Percentiles rank a stretch among this genome's conserved stretches.
Conservation (phyloP, 92 coral and sea anemone species). For the Parazoanthus atlanticus region DNA sequence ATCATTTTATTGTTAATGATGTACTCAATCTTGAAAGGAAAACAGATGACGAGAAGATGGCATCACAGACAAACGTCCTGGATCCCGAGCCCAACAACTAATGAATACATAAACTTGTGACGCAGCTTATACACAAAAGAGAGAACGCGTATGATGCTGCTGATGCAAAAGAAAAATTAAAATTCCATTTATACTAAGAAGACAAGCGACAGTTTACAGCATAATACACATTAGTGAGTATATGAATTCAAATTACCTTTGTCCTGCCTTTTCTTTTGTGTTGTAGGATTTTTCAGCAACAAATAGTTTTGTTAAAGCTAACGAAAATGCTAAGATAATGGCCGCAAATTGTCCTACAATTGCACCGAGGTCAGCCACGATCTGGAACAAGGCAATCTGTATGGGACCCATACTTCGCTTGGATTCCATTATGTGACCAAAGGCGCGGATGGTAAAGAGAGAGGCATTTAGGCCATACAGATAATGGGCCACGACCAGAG, state of each 20-base stretch:
- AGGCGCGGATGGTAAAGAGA: constrained; percentile 13
- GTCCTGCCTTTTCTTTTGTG: background rate
- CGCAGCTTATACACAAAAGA: no score
- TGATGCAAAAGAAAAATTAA: no score
- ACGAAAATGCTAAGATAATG: constrained; percentile 1
- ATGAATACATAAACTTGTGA: no score
- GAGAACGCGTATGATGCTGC: no score
- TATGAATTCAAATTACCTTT: background rate
- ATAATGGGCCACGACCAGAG: background rate
- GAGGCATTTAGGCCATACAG: constrained; percentile 13
- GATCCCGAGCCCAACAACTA: no score
- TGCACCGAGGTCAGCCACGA: constrained; percentile 13
- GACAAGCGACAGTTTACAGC: no score
- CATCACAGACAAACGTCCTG: no score
- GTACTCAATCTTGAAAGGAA: no score
- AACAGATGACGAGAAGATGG: no score
- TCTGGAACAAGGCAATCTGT: constrained; percentile 13
- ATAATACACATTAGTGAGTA: background rate
- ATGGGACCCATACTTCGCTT: constrained; percentile 1
- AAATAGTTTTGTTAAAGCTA: constrained; percentile 8
- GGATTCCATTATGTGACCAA: constrained; percentile 23
- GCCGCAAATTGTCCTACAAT: constrained; percentile 20
- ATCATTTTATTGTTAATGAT: no score
- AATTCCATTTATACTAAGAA: no score
- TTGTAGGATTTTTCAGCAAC: constrained; percentile 18